Evolutionary conservation across 2,113 vertebrate genomes (phyloP).

Genomic region (Centropristis striata): DNA sequence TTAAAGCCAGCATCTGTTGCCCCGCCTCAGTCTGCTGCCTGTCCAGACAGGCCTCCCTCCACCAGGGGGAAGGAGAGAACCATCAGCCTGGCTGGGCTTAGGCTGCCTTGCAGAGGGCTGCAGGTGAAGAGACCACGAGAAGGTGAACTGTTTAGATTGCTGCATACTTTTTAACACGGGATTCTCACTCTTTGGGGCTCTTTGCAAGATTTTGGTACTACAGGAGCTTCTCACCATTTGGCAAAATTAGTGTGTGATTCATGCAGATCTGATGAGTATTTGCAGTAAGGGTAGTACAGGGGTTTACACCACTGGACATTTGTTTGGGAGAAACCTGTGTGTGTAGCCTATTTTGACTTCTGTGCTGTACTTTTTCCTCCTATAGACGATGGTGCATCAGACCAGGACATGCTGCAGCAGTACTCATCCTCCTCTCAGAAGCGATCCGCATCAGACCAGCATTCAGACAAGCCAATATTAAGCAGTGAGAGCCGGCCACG

Average conservation of each 20-base stretch:
- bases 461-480: neutral
- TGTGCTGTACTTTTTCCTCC: neutral
- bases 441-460: constrained; percentile 79
- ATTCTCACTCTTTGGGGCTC: too few species aligned
- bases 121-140: constrained; percentile 88
- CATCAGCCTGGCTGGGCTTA: constrained; percentile 80
- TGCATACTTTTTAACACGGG: neutral
- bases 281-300: too few species aligned
- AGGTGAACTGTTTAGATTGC: constrained; percentile 77
- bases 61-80: constrained; percentile 87
- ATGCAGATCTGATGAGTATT: too few species aligned
- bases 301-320: too few species aligned
- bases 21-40: neutral
- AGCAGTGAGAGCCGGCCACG: constrained; percentile 63
- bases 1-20: neutral
- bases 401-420: constrained; percentile 91
- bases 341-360: neutral
- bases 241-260: too few species aligned
- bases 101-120: constrained; percentile 83
- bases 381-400: constrained; percentile 84
- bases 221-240: too few species aligned
- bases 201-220: too few species aligned
- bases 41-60: constrained; percentile 74
- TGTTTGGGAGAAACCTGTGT: neutral
- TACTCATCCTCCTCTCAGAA: constrained; percentile 88